Evolutionary conservation across 1,140 invertebrate genomes (phyloP).

Genomic region (Cyrtorhinus lividipennis): DNA sequence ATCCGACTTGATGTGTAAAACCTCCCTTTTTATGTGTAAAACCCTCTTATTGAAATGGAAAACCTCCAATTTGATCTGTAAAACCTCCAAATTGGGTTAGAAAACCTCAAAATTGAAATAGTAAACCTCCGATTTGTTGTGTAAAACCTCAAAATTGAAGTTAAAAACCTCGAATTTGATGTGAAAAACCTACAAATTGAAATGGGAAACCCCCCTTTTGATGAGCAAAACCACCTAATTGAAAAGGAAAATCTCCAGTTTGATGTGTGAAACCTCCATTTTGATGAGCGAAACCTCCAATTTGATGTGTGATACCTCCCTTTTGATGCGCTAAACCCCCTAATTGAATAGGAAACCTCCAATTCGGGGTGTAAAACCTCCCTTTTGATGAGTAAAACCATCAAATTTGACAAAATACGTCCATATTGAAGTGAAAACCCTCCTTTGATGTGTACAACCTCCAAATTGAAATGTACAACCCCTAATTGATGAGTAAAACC

Average conservation of each 20-base stretch:
- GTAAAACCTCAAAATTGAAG: background rate
- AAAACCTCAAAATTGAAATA: background rate
- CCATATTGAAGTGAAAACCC: too few relatives aligned
- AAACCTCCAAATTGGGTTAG: background rate
- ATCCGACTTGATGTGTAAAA: background rate
- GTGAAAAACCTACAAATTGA: background rate
- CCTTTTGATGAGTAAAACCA: too few relatives aligned
- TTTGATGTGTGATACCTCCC: background rate
- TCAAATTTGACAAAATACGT: too few relatives aligned
- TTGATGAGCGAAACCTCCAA: background rate
- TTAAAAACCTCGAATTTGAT: background rate
- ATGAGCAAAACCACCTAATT: background rate
- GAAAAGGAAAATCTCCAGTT: background rate
- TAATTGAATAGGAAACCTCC: too few relatives aligned
- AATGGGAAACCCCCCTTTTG: background rate
- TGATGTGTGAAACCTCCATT: background rate
- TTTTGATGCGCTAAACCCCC: background rate
- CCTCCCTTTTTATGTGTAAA: background rate
- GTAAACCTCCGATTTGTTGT: background rate
- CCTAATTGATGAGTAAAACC: too few relatives aligned
- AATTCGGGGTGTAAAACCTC: too few relatives aligned
- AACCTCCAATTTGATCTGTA: background rate
- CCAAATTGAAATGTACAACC: background rate
- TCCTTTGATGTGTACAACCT: too few relatives aligned
- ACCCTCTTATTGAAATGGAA: background rate